Conservation (phyloP, 2,888 invertebrate genomes). For the Quadriops clusia region DNA sequence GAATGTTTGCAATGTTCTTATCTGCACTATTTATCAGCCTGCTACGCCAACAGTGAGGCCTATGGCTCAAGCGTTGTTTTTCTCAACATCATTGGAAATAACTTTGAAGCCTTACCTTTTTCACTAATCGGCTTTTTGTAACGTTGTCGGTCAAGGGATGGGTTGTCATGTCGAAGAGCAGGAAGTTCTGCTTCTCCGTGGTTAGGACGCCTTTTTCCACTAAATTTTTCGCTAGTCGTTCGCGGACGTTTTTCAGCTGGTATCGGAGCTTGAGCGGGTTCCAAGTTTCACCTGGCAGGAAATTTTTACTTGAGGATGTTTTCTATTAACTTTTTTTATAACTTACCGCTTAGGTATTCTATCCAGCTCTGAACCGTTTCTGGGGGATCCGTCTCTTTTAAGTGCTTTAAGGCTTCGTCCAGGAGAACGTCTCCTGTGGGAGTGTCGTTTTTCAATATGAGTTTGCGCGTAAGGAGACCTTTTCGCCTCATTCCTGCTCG, state of each 20-base stretch:
- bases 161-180: constrained; percentile 99
- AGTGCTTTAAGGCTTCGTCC: constrained; percentile 90
- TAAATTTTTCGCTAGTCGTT: constrained; percentile 96
- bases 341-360: constrained; percentile 82
- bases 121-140: constrained; percentile 91
- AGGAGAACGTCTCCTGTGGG: constrained; percentile 95
- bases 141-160: constrained; percentile 95
- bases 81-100: no score
- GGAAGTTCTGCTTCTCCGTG: constrained; percentile 98
- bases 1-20: no score
- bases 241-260: constrained; percentile 96
- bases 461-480: constrained; percentile 76
- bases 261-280: constrained; percentile 97
- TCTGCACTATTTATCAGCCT: no score
- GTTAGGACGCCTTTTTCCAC: constrained; percentile 98
- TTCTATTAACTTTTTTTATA: background rate
- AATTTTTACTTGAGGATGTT: constrained; percentile 1
- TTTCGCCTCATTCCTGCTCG: constrained; percentile 93
- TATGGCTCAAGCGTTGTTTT: no score
- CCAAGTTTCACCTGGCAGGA: constrained; percentile 88
- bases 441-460: constrained; percentile 73
- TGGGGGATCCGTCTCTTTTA: constrained; percentile 95
- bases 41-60: no score
- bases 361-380: constrained; percentile 99
- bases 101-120: constrained; percentile 66